phyloP scores from a whole-genome alignment of 2,797 vertebrate genomes.

The Falco novaeseelandiae region DNA sequence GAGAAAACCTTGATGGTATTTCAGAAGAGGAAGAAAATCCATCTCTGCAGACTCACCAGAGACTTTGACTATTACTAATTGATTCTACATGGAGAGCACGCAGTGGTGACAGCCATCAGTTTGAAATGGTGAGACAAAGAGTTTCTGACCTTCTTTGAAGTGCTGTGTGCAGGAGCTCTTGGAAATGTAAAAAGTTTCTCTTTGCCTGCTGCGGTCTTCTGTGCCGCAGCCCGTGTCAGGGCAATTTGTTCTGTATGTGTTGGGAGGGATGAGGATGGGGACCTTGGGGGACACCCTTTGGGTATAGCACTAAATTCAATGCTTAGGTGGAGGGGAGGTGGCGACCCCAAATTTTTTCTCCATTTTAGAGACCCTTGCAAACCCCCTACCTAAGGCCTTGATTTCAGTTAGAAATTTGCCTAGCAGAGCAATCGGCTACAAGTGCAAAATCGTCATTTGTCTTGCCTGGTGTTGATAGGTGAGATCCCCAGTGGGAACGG shows the following conservation, averaged over 20 bases:
- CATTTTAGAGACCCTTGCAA: background rate
- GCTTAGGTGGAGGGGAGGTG: background rate
- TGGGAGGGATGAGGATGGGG: background rate
- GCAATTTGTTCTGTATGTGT: background rate
- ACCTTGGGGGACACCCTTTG: rapidly evolving
- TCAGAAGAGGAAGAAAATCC: slow-evolving; percentile 23
- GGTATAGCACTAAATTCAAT: background rate
- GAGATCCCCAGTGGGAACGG: background rate
- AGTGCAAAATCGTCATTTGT: background rate
- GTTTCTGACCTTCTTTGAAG: slow-evolving; percentile 22
- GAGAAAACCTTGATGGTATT: background rate
- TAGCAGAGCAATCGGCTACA: background rate
- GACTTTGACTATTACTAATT: slow-evolving; percentile 50
- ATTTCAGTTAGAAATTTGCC: background rate
- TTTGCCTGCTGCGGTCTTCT: background rate
- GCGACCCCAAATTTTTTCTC: background rate
- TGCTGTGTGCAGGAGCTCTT: background rate
- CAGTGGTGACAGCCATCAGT: slow-evolving; percentile 14
- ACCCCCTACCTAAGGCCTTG: background rate
- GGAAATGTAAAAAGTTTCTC: background rate
- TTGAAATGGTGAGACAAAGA: background rate
- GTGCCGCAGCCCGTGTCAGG: background rate
- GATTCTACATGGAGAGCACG: background rate
- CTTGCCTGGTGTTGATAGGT: background rate
- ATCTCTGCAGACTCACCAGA: background rate